These are phyloP conservation scores for Vanessa cardui DNA, from an alignment of 2,888 invertebrate species.

Conservation along the genomic window DNA sequence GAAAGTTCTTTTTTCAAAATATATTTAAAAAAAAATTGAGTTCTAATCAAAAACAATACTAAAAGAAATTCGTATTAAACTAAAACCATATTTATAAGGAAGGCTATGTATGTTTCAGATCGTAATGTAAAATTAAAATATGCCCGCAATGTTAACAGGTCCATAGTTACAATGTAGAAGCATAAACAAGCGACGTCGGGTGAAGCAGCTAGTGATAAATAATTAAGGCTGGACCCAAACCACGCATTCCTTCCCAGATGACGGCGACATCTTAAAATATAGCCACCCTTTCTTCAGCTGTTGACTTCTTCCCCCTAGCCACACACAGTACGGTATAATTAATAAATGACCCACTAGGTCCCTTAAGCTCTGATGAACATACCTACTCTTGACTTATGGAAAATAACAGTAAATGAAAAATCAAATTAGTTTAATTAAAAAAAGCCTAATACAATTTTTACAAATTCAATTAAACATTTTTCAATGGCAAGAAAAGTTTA, in stretches of 20 bases:
- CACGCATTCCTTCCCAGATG: slow-evolving; percentile 76
- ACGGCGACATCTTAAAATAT: slow-evolving; percentile 78
- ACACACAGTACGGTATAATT: slow-evolving; percentile 73
- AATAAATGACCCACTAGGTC: slow-evolving; percentile 74
- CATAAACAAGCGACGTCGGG: slow-evolving; percentile 35
- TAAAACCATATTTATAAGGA: too few relatives aligned
- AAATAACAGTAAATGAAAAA: neutral
- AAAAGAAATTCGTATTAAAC: too few relatives aligned
- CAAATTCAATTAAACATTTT: too few relatives aligned
- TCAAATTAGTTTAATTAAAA: neutral
- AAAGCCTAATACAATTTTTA: neutral
- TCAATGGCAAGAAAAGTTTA: too few relatives aligned
- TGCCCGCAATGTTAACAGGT: slow-evolving; percentile 7
- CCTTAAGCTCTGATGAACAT: slow-evolving; percentile 50
- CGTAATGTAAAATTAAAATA: neutral
- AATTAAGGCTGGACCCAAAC: slow-evolving; percentile 53
- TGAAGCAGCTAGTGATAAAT: slow-evolving; percentile 60
- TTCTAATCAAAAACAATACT: too few relatives aligned
- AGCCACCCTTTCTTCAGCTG: slow-evolving; percentile 75
- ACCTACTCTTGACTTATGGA: slow-evolving; percentile 20
- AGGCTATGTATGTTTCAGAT: neutral
- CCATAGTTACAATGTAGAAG: slow-evolving; percentile 12
- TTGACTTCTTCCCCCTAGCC: slow-evolving; percentile 59
- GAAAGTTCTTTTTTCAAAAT: too few relatives aligned
- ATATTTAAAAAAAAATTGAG: too few relatives aligned